Conservation (phyloP, 2,113 vertebrate species). For the Plecotus auritus region DNA sequence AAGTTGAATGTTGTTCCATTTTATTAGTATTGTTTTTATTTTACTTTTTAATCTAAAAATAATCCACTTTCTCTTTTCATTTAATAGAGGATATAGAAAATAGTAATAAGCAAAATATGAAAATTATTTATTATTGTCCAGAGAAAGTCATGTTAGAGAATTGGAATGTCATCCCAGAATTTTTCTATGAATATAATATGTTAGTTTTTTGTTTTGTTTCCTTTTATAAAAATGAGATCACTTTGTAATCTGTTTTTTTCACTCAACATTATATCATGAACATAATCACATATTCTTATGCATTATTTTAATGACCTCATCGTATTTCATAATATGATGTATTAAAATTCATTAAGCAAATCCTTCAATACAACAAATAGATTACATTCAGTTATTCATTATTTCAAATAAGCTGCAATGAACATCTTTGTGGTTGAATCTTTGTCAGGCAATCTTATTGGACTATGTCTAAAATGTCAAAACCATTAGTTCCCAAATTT, state of each 20-base stretch:
- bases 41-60: background rate
- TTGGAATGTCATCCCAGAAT: background rate
- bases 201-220: background rate
- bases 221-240: slow-evolving; percentile 15
- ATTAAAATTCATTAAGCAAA: slow-evolving; percentile 38
- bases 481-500: background rate
- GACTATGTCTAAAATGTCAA: slow-evolving; percentile 15
- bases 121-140: background rate
- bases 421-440: background rate
- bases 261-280: background rate
- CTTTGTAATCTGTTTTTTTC: background rate
- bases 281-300: slow-evolving; percentile 4
- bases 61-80: background rate
- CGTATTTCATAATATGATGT: slow-evolving; percentile 12
- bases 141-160: background rate
- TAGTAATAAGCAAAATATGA: background rate
- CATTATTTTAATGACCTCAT: slow-evolving; percentile 1
- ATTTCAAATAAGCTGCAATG: background rate
- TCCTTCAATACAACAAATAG: background rate
- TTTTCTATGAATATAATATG: background rate
- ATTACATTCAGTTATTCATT: background rate
- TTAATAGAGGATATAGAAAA: background rate
- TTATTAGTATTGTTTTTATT: background rate
- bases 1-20: background rate
- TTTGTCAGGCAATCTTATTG: background rate